Evolutionary conservation across 64 coral and sea anemone species (phyloP), one percentile per base, ranked within the genome.

Genomic region (Stichodactyla mertensii): DNA sequence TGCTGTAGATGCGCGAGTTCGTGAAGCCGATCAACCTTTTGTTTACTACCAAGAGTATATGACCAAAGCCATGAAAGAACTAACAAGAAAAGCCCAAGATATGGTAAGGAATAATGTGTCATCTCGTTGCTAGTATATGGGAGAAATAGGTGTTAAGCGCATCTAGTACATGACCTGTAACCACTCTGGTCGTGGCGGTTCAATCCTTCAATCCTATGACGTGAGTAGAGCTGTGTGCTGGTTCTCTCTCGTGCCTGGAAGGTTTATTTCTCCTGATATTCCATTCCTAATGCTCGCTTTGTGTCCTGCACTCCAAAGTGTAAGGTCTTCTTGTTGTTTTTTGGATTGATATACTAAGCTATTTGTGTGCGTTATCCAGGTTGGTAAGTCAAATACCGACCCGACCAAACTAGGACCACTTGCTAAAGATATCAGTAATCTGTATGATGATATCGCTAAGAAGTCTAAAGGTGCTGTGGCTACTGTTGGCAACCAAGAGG

Each of bases 41-140:
- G 97, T 99, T 22, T 77, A 95, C 45, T 99, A 99, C 26, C 97
- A 99, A 82, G 97, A 99, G 61, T 61, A 82, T 57, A 99, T 99
- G 93, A 95, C 93, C 5, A 94, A 94, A 55, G 57, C 88, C 7
- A 99, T 99, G 93, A 99, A 99, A 69, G 97, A 99, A 54, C 69
- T 99, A 18, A 83, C 77, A 9, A 79, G 82, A 52, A 99, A 89
- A 82, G 93, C 87, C 36, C 97, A 99, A 55, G 97, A 99, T 58
- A 99, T 95, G 97, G 97, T 99, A 67, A 92, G 93, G 10, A 78
- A 26, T 0, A 66, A 0, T 20, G 12, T 20, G 15, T 16, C 36
- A 45, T 45, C 36, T 45, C 36, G 36, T 2, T 45, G 36, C 36
- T 45, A 45, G 3, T 45, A 45, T 45, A 45, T 45, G 36, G 1